Percentiles rank a stretch among this genome's conserved stretches.
Evolutionary conservation across 2,888 invertebrate genomes (phyloP).

Genomic region (Balanococcus diminutus): DNA sequence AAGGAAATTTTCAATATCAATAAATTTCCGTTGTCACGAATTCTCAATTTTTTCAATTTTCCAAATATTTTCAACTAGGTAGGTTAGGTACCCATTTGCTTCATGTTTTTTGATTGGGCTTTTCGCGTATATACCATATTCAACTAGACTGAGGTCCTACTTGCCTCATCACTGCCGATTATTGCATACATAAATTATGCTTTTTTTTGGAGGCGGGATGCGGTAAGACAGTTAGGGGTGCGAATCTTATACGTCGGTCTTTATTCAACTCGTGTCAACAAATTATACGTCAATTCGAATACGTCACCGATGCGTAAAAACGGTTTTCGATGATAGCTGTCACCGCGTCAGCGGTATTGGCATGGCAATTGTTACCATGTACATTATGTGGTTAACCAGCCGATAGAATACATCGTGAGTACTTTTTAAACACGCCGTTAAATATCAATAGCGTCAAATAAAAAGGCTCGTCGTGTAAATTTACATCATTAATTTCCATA

Average conservation of each 20-base stretch:
- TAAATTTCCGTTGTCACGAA: too few relatives aligned
- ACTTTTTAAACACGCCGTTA: background rate
- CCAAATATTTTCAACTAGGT: too few relatives aligned
- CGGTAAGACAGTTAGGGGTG: background rate
- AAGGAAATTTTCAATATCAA: too few relatives aligned
- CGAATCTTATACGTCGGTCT: background rate
- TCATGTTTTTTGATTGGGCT: too few relatives aligned
- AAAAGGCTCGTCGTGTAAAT: background rate
- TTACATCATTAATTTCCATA: background rate
- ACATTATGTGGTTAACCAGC: background rate
- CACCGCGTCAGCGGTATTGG: background rate
- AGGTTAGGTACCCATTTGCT: too few relatives aligned
- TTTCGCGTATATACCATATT: too few relatives aligned
- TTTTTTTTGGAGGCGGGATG: too few relatives aligned
- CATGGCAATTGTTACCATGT: background rate
- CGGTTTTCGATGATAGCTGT: background rate
- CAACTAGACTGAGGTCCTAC: too few relatives aligned
- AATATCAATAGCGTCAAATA: background rate
- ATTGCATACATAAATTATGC: too few relatives aligned
- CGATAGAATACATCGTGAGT: background rate
- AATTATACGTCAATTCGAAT: background rate
- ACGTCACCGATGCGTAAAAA: background rate
- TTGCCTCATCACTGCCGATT: too few relatives aligned
- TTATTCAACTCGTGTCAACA: background rate
- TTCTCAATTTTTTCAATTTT: too few relatives aligned